Evolutionary conservation across 2,888 invertebrate genomes (phyloP).

Genomic region (Agonum fuliginosum): DNA sequence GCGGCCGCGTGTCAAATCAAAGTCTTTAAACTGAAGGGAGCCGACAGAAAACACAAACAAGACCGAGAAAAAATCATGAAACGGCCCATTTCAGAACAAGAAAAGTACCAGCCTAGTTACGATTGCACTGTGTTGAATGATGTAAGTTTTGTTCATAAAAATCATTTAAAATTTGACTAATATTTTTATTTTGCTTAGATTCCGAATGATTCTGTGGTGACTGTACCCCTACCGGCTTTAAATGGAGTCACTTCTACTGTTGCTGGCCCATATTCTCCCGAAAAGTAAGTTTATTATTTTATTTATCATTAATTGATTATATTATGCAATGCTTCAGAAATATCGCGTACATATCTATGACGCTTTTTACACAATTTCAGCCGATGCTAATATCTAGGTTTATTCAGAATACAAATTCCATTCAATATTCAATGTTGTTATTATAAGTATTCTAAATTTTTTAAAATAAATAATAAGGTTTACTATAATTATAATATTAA

Average conservation of each 20-base stretch:
- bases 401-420: too few relatives aligned
- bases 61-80: slow-evolving; percentile 96
- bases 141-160: slow-evolving; percentile 77
- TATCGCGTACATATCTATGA: too few relatives aligned
- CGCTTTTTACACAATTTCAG: too few relatives aligned
- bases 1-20: slow-evolving; percentile 98
- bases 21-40: slow-evolving; percentile 95
- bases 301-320: too few relatives aligned
- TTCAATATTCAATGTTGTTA: too few relatives aligned
- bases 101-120: slow-evolving; percentile 96
- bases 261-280: slow-evolving; percentile 75
- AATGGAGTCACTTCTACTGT: slow-evolving; percentile 61
- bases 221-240: slow-evolving; percentile 74
- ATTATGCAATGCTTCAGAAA: too few relatives aligned
- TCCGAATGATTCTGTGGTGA: slow-evolving; percentile 77
- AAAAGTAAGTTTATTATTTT: slow-evolving; percentile 73
- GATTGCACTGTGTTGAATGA: slow-evolving; percentile 95
- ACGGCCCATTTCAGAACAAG: slow-evolving; percentile 86
- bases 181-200: slow-evolving; percentile 72
- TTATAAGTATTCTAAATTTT: too few relatives aligned
- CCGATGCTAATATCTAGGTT: too few relatives aligned
- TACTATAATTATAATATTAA: too few relatives aligned
- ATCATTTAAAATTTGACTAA: slow-evolving; percentile 10
- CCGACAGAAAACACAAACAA: slow-evolving; percentile 97
- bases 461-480: too few relatives aligned